Evolutionary conservation across 2,113 vertebrate species (phyloP), one percentile per base, ranked within the genome.

Genomic region (Micromys minutus): DNA sequence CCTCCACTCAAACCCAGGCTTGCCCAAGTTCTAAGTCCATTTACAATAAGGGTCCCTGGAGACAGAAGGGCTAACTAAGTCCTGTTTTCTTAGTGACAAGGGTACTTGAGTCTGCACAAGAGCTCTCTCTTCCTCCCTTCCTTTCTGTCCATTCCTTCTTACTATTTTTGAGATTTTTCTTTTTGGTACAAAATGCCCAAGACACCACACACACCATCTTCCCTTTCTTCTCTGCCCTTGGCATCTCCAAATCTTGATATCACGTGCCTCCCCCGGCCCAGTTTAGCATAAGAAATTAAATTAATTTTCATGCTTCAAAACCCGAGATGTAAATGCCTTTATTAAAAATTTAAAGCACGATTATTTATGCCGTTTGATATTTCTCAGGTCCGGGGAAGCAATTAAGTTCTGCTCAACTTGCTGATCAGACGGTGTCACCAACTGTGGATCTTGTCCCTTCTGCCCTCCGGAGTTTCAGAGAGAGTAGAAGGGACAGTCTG

Each of bases 311-410:
- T 77, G 97, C 97, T 98, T 95, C 22, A 94, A 84, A 84, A 95
- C 98, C 98, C 89, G 67, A 55, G 95, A 98, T 98, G 98, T 98
- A 98, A 98, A 98, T 98, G 97, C 22, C 10, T 97, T 93, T 98
- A 98, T 98, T 98, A 98, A 98, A 98, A 98, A 98, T 98, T 98
- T 97, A 98, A 97, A 96, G 95, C 69, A 80, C 97, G 61, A 97
- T 98, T 98, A 98, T 98, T 98, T 98, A 98, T 98, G 98, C 98
- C 81, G 98, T 98, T 98, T 98, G 98, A 98, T 98, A 97, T 98
- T 98, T 98, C 97, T 97, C 97, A 97, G 96, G 98, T 98, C 98
- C 96, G 93, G 97, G 98, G 97, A 98, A 98, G 98, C 98, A 98
- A 98, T 98, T 98, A 97, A 93, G 94, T 97, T 98, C 97, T 97